Evolutionary conservation across 2,888 invertebrate species (phyloP), one percentile per base, ranked within the genome.

Genomic region (Diplazon laetatorius): DNA sequence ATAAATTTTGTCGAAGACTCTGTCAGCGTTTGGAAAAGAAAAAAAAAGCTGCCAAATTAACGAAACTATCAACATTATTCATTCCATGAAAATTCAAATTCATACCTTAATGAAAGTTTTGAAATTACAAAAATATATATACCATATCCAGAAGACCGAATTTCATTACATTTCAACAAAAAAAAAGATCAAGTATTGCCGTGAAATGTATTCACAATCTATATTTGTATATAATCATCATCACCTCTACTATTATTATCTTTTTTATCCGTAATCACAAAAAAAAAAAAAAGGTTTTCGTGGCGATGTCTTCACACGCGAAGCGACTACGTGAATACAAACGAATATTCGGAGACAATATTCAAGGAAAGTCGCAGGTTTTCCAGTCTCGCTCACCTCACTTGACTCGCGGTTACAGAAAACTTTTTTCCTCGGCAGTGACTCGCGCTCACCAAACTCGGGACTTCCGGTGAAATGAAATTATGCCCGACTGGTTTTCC

Each of bases 391-490:
- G 48, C 37, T 59, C 6, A 20, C n/a, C 48, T 48, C 50, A 50
- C 50, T 70, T 60, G 50, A 60, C 35, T 57, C 72, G 42, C 55
- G 37, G 62, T 63, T 59, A 52, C 70, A 50, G 50, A 72, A 57
- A 60, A 74, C 65, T 72, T 74, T 74, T 66, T 6, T 9, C 59
- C 65, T 16, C 25, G 50, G 9, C 30, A 14, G 25, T 42, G 65
- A 37, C 18, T 55, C n/a, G n/a, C n/a, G 20, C 22, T 50, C 63
- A 55, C 69, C 16, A 62, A 57, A 70, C 69, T 63, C 37, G 37
- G 63, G 55, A 76, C 59, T 39, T 63, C 52, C 68, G 62, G 10
- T 59, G 66, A 42, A 71, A 74, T 66, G 60, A 48, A 74, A 76
- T 70, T 69, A 76, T 63, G 68, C 57, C 35, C 50, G 55, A 68